These are phyloP conservation scores for Brachyrhaphis roseni DNA, from an alignment of 2,797 vertebrate genomes.

Conservation along the genomic window DNA sequence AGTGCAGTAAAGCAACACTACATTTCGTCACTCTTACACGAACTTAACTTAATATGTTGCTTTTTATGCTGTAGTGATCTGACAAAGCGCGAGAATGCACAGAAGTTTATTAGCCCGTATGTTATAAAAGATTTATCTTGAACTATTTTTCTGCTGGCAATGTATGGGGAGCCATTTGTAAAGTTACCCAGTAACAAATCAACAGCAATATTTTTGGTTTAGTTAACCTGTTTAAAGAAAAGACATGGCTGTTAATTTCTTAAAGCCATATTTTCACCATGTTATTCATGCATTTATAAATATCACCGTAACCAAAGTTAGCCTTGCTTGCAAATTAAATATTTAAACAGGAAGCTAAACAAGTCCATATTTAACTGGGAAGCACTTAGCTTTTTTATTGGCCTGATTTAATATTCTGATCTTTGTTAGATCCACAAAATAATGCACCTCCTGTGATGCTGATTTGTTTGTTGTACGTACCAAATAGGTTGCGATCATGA, in stretches of 20 bases:
- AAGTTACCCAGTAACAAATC: too few relatives aligned
- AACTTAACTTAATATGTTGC: not conserved
- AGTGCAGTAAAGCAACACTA: not conserved
- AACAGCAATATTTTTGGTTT: too few relatives aligned
- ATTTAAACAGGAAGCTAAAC: too few relatives aligned
- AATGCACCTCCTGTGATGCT: not conserved
- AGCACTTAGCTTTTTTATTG: not conserved
- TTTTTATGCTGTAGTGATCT: not conserved
- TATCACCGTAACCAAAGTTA: not conserved
- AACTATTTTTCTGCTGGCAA: not conserved
- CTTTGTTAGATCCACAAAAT: not conserved
- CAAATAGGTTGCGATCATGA: not conserved
- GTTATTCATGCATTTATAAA: not conserved
- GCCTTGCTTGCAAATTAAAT: too few relatives aligned
- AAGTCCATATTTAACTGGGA: too few relatives aligned
- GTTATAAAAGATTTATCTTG: not conserved
- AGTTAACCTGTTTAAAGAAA: too few relatives aligned
- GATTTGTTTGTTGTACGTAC: not conserved
- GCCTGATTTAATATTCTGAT: not conserved
- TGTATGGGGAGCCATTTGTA: not conserved
- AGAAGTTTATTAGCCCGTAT: not conserved
- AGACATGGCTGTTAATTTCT: too few relatives aligned
- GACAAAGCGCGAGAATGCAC: not conserved
- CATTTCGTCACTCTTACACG: not conserved
- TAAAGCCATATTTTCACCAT: too few relatives aligned